These are phyloP conservation scores for Xenus cinereus DNA, from an alignment of 2,113 vertebrate genomes.

Conservation along the genomic window DNA sequence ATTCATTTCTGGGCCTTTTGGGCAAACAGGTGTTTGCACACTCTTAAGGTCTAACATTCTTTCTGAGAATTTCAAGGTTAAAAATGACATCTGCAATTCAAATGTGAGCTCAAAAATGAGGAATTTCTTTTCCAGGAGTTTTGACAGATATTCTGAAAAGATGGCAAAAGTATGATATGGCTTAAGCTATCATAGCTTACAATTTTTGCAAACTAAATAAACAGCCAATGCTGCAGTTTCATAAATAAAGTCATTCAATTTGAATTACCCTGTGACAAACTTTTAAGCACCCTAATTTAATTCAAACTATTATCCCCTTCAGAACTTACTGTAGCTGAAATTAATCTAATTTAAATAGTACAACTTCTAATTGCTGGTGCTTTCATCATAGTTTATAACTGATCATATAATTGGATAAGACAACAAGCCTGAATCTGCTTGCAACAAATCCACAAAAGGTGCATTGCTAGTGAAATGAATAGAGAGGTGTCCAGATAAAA, in stretches of 20 bases:
- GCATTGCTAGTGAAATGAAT: neutral
- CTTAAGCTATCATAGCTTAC: slow-evolving; percentile 16
- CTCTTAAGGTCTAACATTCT: neutral
- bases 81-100: neutral
- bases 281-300: neutral
- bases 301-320: neutral
- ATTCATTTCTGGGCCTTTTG: neutral
- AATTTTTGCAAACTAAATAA: neutral
- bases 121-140: slow-evolving; percentile 2
- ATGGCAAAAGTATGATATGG: slow-evolving; percentile 17
- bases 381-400: neutral
- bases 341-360: neutral
- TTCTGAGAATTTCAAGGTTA: neutral
- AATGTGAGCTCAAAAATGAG: neutral
- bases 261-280: neutral
- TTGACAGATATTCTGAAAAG: neutral
- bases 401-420: neutral
- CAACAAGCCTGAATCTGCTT: neutral
- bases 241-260: neutral
- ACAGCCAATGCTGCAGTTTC: neutral
- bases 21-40: neutral
- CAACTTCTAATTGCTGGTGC: neutral
- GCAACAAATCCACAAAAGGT: neutral
- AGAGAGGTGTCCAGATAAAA: neutral
- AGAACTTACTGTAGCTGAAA: neutral